A percentile compares a stretch with the other conserved stretches of the same genome.
Evolutionary conservation across 2,113 vertebrate genomes (phyloP).

Genomic region (Anolis carolinensis): DNA sequence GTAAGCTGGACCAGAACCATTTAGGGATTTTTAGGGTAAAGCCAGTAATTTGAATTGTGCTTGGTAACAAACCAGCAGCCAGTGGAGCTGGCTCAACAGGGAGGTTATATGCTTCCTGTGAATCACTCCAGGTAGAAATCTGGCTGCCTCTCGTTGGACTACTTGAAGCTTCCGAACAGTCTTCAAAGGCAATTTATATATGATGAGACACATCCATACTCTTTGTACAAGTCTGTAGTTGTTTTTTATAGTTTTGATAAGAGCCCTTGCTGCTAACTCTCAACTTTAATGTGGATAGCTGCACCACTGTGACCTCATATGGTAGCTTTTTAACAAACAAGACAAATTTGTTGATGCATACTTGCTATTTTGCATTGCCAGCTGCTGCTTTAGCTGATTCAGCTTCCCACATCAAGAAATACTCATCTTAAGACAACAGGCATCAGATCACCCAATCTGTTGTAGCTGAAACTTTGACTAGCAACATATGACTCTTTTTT

Average conservation of each 20-base stretch:
- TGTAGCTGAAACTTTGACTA: neutral
- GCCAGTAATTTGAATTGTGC: too few relatives aligned
- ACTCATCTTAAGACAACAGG: rapidly evolving
- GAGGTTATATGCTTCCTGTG: too few relatives aligned
- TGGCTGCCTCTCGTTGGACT: too few relatives aligned
- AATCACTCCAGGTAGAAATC: too few relatives aligned
- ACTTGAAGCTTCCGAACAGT: too few relatives aligned
- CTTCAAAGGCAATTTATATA: too few relatives aligned
- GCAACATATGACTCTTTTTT: neutral
- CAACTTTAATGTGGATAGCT: neutral
- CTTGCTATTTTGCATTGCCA: slow-evolving; percentile 14
- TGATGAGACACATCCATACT: neutral
- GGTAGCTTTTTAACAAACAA: slow-evolving; percentile 2
- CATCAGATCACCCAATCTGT: slow-evolving; percentile 14
- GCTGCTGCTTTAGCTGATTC: slow-evolving; percentile 40
- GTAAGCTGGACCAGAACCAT: too few relatives aligned
- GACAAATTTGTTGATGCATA: slow-evolving; percentile 1
- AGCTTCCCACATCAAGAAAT: slow-evolving; percentile 29
- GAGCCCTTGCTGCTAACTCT: neutral
- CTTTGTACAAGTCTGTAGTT: neutral
- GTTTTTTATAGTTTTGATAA: slow-evolving; percentile 22
- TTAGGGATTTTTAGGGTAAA: too few relatives aligned
- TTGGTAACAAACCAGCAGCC: too few relatives aligned
- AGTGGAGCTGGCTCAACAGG: too few relatives aligned
- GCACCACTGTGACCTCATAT: neutral